Evolutionary conservation across 2,113 vertebrate species (phyloP).

Genomic region (Pluvianellus socialis): DNA sequence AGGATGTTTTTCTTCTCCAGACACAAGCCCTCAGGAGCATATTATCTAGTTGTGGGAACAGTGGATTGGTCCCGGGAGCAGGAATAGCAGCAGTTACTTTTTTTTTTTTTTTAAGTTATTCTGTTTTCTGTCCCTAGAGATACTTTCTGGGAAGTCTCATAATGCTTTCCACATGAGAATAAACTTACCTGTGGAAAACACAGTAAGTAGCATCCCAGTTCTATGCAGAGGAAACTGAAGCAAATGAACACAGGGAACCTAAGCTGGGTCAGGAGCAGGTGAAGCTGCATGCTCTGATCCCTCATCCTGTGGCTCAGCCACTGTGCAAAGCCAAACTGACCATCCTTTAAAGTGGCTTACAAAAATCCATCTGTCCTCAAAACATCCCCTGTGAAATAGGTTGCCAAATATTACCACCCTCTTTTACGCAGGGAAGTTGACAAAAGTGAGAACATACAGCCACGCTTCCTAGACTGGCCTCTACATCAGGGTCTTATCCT

Average conservation of each 20-base stretch:
- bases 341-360: background rate
- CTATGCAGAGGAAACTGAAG: background rate
- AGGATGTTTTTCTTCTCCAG: background rate
- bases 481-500: background rate
- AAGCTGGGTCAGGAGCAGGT: background rate
- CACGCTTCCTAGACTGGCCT: background rate
- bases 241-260: background rate
- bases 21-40: background rate
- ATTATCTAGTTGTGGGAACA: background rate
- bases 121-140: background rate
- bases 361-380: background rate
- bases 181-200: background rate
- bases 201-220: background rate
- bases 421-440: background rate
- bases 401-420: background rate
- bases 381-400: background rate
- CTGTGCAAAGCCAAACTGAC: background rate
- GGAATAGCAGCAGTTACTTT: background rate
- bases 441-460: background rate
- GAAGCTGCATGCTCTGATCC: background rate
- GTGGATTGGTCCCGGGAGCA: background rate
- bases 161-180: background rate
- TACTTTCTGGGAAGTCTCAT: background rate
- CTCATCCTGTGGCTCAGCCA: background rate
- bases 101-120: background rate